Evolutionary conservation across 2,797 vertebrate species (phyloP).

Genomic region (Peromyscus aztecus): DNA sequence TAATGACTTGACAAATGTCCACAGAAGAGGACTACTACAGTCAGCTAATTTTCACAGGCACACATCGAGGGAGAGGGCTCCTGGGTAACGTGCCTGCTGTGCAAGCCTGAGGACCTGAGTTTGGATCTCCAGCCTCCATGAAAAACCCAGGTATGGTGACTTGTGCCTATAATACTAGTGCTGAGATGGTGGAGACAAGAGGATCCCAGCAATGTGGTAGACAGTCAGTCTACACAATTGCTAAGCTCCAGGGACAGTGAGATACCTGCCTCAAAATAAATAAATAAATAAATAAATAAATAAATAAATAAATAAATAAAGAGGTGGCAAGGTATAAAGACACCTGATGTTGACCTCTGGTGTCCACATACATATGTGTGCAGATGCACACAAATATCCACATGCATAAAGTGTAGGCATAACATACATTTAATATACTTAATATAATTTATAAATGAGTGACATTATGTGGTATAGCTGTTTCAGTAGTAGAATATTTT

Average conservation of each 20-base stretch:
- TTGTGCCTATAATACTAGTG: background rate
- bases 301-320: background rate
- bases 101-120: background rate
- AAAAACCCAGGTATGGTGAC: background rate
- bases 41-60: constrained; percentile 68
- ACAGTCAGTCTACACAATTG: background rate
- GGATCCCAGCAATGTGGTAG: too few relatives aligned
- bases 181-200: background rate
- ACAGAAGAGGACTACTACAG: constrained; percentile 82
- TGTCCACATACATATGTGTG: background rate
- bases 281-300: too few relatives aligned
- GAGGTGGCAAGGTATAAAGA: background rate
- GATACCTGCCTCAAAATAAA: background rate
- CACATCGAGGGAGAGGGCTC: background rate
- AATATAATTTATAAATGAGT: constrained; percentile 72
- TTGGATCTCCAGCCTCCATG: background rate
- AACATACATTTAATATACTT: constrained; percentile 63
- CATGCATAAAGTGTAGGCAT: background rate
- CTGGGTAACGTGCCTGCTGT: background rate
- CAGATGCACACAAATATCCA: background rate
- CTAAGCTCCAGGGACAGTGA: background rate
- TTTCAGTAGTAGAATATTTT: constrained; percentile 79
- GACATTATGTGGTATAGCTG: constrained; percentile 52
- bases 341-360: background rate
- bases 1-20: constrained; percentile 85